A percentile compares a stretch with the other conserved stretches of the same genome.
Conservation (phyloP, 2,113 vertebrate genomes). For the Phycodurus eques region DNA sequence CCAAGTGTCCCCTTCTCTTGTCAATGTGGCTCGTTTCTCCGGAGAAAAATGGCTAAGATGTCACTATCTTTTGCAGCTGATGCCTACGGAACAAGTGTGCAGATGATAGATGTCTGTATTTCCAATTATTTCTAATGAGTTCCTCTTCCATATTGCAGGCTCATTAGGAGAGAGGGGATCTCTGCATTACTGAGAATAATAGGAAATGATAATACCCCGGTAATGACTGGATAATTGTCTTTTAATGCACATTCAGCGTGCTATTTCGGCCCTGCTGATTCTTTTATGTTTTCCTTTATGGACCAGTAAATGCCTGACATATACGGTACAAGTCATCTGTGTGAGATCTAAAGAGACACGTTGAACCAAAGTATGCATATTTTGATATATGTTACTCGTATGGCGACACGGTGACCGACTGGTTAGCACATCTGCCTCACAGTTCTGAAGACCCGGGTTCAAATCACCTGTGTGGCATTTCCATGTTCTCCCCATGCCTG, state of each 20-base stretch:
- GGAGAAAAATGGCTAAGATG: constrained; percentile 44
- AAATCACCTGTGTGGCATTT: no score
- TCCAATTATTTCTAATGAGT: constrained; percentile 60
- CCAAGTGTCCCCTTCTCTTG: constrained; percentile 51
- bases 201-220: constrained; percentile 46
- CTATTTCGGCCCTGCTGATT: constrained; percentile 20
- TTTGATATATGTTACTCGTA: not conserved
- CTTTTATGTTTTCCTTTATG: constrained; percentile 28
- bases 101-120: constrained; percentile 68
- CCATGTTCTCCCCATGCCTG: no score
- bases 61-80: constrained; percentile 41
- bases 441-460: no score
- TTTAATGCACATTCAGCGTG: constrained; percentile 38
- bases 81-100: constrained; percentile 35
- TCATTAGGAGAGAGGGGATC: constrained; percentile 45
- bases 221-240: constrained; percentile 56
- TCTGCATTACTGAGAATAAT: constrained; percentile 45
- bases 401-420: no score
- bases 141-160: constrained; percentile 38
- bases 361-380: not conserved
- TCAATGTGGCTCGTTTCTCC: constrained; percentile 61
- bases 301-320: constrained; percentile 11
- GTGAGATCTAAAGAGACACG: constrained; percentile 5
- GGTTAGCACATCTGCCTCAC: no score
- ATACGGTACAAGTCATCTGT: constrained; percentile 6